Evolutionary conservation across 2,113 vertebrate species (phyloP).

Genomic region (Calypte anna): DNA sequence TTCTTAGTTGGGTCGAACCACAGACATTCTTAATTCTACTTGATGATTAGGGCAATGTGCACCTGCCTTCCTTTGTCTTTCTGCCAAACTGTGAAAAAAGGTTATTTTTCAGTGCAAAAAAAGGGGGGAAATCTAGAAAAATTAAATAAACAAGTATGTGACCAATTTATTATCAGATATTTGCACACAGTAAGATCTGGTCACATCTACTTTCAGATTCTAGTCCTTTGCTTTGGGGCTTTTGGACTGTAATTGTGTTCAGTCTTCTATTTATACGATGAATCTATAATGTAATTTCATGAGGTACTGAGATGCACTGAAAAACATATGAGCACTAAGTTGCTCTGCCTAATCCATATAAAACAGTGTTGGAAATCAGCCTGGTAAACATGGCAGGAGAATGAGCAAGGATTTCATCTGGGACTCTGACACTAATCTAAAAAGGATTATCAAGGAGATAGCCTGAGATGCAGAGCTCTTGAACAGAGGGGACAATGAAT

Average conservation of each 20-base stretch:
- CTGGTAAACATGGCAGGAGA: constrained; percentile 64
- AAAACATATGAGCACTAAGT: constrained; percentile 64
- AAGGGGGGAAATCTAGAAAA: constrained; percentile 28
- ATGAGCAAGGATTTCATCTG: constrained; percentile 20
- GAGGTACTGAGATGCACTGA: constrained; percentile 75
- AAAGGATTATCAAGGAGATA: constrained; percentile 59
- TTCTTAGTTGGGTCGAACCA: not conserved
- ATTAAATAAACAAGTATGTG: constrained; percentile 63
- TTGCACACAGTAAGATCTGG: constrained; percentile 26
- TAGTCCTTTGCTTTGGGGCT: constrained; percentile 16
- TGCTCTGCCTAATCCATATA: constrained; percentile 79
- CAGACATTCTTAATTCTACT: not conserved
- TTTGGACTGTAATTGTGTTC: constrained; percentile 67
- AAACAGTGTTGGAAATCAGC: constrained; percentile 76
- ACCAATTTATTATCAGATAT: constrained; percentile 44
- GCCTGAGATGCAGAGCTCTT: not conserved
- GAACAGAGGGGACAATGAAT: not conserved
- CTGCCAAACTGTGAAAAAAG: not conserved
- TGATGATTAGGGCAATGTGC: not conserved
- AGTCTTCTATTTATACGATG: constrained; percentile 78
- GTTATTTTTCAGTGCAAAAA: constrained; percentile 16
- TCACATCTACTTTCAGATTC: constrained; percentile 17
- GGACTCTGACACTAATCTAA: constrained; percentile 56
- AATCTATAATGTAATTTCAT: constrained; percentile 85
- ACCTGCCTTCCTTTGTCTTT: not conserved